Conservation (phyloP, 2,797 vertebrate genomes). For the Acrocephalus scirpaceus region DNA sequence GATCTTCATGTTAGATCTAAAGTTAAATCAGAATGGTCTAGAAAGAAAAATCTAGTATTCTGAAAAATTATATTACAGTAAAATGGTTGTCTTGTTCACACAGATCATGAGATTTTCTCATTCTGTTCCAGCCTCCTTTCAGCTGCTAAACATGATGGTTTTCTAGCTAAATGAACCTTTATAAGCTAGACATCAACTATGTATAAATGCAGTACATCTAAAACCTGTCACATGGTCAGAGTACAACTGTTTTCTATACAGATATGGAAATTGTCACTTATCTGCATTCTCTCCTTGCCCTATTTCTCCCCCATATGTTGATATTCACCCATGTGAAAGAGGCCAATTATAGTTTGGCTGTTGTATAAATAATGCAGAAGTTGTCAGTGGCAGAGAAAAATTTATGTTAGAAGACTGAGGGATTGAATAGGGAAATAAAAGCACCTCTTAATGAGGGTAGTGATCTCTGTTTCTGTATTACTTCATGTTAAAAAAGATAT, state of each 20-base stretch:
- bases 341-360: slow-evolving; percentile 1
- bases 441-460: background rate
- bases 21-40: slow-evolving; percentile 3
- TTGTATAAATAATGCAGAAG: slow-evolving; percentile 48
- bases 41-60: background rate
- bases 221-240: background rate
- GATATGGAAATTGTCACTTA: slow-evolving; percentile 33
- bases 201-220: slow-evolving; percentile 3
- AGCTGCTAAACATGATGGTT: background rate
- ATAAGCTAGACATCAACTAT: slow-evolving; percentile 18
- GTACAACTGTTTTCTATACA: background rate
- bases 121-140: slow-evolving; percentile 15
- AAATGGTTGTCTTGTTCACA: slow-evolving; percentile 22
- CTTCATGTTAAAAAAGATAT: background rate
- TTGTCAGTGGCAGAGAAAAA: slow-evolving; percentile 8
- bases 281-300: slow-evolving; percentile 12
- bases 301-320: background rate
- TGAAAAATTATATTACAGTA: background rate
- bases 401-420: background rate
- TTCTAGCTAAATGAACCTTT: slow-evolving; percentile 30
- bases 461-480: background rate
- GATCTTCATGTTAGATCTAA: background rate
- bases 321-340: slow-evolving; percentile 54
- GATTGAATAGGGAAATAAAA: background rate
- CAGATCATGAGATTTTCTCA: slow-evolving; percentile 4